These are phyloP conservation scores for Cochlearius cochlearius DNA, from an alignment of 2,113 vertebrate species.

Conservation along the genomic window DNA sequence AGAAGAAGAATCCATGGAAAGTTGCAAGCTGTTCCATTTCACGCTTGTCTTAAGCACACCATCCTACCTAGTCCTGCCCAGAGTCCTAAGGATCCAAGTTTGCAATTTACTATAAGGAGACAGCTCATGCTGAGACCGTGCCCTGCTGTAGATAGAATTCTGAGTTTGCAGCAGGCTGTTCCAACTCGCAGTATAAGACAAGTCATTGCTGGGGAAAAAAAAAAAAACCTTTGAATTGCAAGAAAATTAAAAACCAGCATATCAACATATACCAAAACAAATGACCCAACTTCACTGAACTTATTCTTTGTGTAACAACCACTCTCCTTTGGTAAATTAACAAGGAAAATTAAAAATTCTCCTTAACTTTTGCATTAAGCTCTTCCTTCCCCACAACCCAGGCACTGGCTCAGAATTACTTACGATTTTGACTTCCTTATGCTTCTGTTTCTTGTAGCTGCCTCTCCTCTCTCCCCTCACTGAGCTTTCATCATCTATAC, in stretches of 20 bases:
- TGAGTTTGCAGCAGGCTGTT: neutral
- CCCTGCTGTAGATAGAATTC: neutral
- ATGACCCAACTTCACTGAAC: neutral
- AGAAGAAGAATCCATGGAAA: neutral
- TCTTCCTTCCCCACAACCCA: neutral
- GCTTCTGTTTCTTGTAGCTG: neutral
- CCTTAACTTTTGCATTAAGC: neutral
- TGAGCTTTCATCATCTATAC: neutral
- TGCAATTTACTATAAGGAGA: neutral
- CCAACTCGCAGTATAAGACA: neutral
- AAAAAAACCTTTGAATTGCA: neutral
- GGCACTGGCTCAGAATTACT: neutral
- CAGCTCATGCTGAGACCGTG: neutral
- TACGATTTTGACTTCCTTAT: neutral
- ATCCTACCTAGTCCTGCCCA: neutral
- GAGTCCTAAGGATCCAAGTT: neutral
- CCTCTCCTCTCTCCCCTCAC: neutral
- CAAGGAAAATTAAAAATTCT: neutral
- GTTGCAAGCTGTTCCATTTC: neutral
- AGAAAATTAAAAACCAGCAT: neutral
- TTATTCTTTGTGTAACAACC: neutral
- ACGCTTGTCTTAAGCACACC: neutral
- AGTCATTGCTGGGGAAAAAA: neutral
- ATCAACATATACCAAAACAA: neutral
- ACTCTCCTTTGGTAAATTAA: neutral